Percentiles rank a stretch among this genome's conserved stretches.
Conservation (phyloP, 2,113 vertebrate species). For the Herpetotheres cachinnans region DNA sequence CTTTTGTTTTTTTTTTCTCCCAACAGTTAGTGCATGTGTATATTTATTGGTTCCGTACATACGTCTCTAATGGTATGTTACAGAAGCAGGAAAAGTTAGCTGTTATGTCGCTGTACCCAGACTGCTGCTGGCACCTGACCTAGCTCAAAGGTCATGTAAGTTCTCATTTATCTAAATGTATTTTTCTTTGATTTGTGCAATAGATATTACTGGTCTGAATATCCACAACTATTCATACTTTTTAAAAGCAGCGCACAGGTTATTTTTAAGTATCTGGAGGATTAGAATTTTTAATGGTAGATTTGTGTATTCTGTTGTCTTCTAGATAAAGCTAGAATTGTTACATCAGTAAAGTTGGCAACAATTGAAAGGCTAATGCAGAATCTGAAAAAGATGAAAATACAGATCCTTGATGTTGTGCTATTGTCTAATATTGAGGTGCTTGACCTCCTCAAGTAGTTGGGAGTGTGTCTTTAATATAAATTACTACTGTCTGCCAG, state of each 20-base stretch:
- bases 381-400: neutral
- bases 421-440: neutral
- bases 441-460: neutral
- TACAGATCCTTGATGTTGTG: neutral
- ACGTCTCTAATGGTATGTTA: neutral
- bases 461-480: neutral
- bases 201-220: neutral
- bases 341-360: neutral
- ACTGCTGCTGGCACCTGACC: neutral
- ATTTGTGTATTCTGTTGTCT: neutral
- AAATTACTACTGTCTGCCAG: neutral
- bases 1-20: neutral
- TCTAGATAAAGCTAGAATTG: neutral
- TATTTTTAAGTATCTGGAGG: neutral
- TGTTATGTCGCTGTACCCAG: neutral
- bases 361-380: neutral
- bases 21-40: neutral
- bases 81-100: conserved; percentile 2
- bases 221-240: neutral
- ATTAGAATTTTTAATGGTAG: neutral
- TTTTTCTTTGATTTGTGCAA: neutral
- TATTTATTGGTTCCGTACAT: neutral
- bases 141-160: neutral
- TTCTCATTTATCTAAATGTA: neutral
- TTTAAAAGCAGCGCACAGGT: neutral